phyloP scores from a whole-genome alignment of 2,888 invertebrate genomes.

The Colletes collaris region DNA sequence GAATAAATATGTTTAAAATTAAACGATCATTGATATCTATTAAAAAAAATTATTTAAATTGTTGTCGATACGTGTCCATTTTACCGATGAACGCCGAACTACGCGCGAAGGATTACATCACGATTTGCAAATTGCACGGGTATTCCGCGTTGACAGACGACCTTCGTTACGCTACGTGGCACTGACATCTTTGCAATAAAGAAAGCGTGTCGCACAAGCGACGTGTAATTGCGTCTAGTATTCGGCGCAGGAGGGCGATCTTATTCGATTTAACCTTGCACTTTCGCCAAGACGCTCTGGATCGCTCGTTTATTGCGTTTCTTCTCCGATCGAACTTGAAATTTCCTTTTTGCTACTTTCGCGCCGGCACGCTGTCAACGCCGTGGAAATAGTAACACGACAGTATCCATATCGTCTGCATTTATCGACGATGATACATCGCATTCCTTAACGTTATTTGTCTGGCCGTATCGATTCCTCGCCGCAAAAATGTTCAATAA shows the following conservation, averaged over 20 bases:
- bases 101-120: conserved; percentile 30
- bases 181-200: conserved; percentile 60
- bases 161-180: conserved; percentile 62
- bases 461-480: background rate
- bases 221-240: conserved; percentile 48
- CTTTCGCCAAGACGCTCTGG: conserved; percentile 49
- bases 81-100: conserved; percentile 5
- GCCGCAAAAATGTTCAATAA: background rate
- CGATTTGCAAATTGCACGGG: conserved; percentile 46
- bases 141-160: conserved; percentile 48
- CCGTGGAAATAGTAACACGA: background rate
- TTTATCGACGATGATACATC: background rate
- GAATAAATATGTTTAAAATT: too few relatives aligned
- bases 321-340: background rate
- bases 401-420: background rate
- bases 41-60: background rate
- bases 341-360: conserved; percentile 6
- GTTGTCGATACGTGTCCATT: background rate
- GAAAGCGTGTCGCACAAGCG: conserved; percentile 57
- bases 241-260: conserved; percentile 46
- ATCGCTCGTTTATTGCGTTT: conserved; percentile 21
- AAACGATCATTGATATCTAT: too few relatives aligned
- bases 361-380: background rate
- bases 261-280: conserved; percentile 60
- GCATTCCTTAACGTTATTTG: background rate